Evolutionary conservation across 2,113 vertebrate species (phyloP), one percentile per base, ranked within the genome.

Genomic region (Odontophorus gujanensis): DNA sequence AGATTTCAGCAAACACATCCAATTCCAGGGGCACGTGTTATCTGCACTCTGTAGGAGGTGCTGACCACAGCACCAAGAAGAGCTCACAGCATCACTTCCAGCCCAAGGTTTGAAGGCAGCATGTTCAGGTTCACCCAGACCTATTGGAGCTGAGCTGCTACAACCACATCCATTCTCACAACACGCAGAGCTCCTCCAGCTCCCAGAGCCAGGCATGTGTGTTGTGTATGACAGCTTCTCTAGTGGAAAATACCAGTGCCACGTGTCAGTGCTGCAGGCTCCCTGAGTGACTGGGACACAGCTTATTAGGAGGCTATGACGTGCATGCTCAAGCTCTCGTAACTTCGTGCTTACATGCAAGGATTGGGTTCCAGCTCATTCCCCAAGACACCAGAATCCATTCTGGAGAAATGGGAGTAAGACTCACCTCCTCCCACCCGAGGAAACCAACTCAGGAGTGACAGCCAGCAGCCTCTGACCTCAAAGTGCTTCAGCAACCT

Each of bases 231-330:
- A 76, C 76, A 85, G 0, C 9, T 42, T 50, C 89, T 81, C 93
- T 89, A 89, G 90, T 92, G 93, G 92, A 95, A 96, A 96, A 96
- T 83, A 80, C 93, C 92, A 68, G 57, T 7, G 57, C 68, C 95
- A 80, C 42, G 36, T 93, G 87, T 48, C 2, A 1, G n/a, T n/a
- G 90, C 75, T n/a, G 69, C 85, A 59, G 63, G 28, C 74, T 85
- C 42, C 61, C 66, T 2, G 82, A 61, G n/a, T 38, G 75, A 67
- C 9, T 5, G 6, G 84, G 63, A 53, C 76, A 57, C 59, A 16
- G 88, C 59, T 45, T 93, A 85, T 88, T 87, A 81, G 79, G 40
- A 88, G 82, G 87, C 53, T 85, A 91, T 92, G 96, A 97, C 24
- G 43, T 91, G 59, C 71, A 30, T 12, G 0, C 0, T 55, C 67